Evolutionary conservation across 2,888 invertebrate genomes (phyloP), one percentile per base, ranked within the genome.

Genomic region (Ophioninae sp.): DNA sequence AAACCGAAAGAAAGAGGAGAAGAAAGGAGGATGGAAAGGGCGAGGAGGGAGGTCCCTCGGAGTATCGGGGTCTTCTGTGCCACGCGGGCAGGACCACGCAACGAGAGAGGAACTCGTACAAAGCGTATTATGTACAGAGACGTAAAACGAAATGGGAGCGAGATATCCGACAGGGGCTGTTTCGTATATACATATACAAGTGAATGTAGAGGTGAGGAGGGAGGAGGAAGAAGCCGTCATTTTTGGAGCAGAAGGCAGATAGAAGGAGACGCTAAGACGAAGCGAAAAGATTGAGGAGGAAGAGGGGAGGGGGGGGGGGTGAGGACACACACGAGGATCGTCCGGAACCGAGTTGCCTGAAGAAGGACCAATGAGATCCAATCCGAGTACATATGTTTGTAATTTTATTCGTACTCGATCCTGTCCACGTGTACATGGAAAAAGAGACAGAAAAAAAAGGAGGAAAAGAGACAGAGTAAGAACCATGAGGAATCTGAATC

Each of bases 81-180:
- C 65, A 79, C 71, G 81, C 78, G 81, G 78, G 74, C 78, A 74
- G 74, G 65, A 65, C 65, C 73, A 80, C 61, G 61, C 67, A 80
- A 68, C 80, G 76, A 64, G 79, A 82, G 82, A 77, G 77, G 67
- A 56, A 75, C 71, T 79, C 88, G 87, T 90, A 90, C 91, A 90
- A 90, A 90, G 91, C 87, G 89, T 88, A 90, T 91, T 91, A 91
- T 86, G 88, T 90, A 91, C 90, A 90, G 89, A 91, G 91, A 90
- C 89, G 89, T 90, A 90, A 90, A 90, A 87, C 88, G 89, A 89
- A 91, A 91, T 90, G 89, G 88, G 89, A 90, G 89, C 90, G 90
- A 90, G 90, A 90, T 90, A 90, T 88, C 89, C 89, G 88, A 89
- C 88, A 87, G 81, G 83, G 83, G 78, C 75, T 80, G 56, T 61